Base-by-base conservation (phyloP, 1,140 invertebrate species). In the Chironomus tepperi region DNA sequence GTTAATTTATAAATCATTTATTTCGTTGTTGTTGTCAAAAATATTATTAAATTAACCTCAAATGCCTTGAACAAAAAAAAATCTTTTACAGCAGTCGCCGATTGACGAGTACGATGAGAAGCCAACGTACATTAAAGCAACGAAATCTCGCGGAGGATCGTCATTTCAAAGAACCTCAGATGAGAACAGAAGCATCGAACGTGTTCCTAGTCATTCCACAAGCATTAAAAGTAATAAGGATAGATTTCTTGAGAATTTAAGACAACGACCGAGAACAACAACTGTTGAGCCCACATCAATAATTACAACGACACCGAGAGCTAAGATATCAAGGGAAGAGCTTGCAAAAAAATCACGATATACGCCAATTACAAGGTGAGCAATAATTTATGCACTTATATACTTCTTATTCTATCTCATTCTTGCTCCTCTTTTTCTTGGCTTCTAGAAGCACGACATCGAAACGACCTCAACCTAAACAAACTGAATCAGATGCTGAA, bases 311-410 rank as follows among this genome's bases (percentile, higher is more conserved):
- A 18, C n/a, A 70, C 2, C 10, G 19, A 70, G 9, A 70, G 18
- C 18, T 0, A 70, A 21, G 18, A 10, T 9, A 19, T 18, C 19
- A 0, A 70, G 18, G 19, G 65, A 70, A 9, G 15, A 70, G 6
- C n/a, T 18, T 7, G 2, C 65, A 6, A 70, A 70, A 70, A 70
- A 70, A 18, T 70, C 65, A 19, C 65, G 65, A 8, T 70, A 70
- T 70, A 70, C 65, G 10, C 65, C 65, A 70, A 70, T 70, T 10
- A 70, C 65, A 15, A 57, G 47, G 47, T 57, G 12, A 15, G 43
- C 15, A 47, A n/a, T 34, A 57, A 15, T 57, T 57, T n/a, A 57
- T n/a, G 12, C 47, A 57, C 12, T 47, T 47, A 10, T 10, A 47
- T 47, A 15, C 8, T 47, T 9, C 43, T 47, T 15, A 47, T 9